Evolutionary conservation across 2,113 vertebrate species (phyloP), one percentile per base, ranked within the genome.

Genomic region (Aegithalos caudatus): DNA sequence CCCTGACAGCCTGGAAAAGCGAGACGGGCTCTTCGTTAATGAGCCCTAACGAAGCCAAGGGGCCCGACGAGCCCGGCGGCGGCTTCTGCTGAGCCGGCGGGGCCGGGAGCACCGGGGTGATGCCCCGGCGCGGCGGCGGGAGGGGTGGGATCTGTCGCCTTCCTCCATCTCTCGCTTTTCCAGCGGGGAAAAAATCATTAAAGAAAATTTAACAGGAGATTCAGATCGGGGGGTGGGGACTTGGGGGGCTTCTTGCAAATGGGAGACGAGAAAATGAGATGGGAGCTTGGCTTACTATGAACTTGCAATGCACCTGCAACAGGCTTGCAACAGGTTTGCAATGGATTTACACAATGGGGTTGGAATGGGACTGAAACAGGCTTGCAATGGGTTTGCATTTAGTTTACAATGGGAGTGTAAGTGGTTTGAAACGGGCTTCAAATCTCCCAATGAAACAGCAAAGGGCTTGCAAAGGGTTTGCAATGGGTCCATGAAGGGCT

Each of bases 1-100:
- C 70, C 8, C 40, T 74, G 95, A 95, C 93, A 48, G 88, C 89
- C 45, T 7, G 92, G 94, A 95, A 96, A 96, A 94, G 81, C 51
- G 45, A 95, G 96, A 96, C 73, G 25, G 89, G 7, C 21, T 15
- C 74, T 72, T 71, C 45, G 12, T 66, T 97, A 97, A 97, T 97
- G 95, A 94, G 95, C 64, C 56, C 57, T 95, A 96, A 96, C 18
- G 77, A 94, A 64, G 74, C 27, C 19, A 3, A 29, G 88, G 83
- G 86, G 90, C 91, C 91, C 85, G 13, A 9, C 0, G 51, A n/a
- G 71, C 40, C 48, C 7, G 42, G 4, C 21, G 38, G 56, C 35
- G 57, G 70, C 65, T 35, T 47, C 73, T n/a, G 91, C 78, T 45
- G 81, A 70, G 72, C 73, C 19, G 48, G 20, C 19, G 6, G 95